Evolutionary conservation across 2,797 vertebrate genomes (phyloP).

Genomic region (Acrocephalus scirpaceus): DNA sequence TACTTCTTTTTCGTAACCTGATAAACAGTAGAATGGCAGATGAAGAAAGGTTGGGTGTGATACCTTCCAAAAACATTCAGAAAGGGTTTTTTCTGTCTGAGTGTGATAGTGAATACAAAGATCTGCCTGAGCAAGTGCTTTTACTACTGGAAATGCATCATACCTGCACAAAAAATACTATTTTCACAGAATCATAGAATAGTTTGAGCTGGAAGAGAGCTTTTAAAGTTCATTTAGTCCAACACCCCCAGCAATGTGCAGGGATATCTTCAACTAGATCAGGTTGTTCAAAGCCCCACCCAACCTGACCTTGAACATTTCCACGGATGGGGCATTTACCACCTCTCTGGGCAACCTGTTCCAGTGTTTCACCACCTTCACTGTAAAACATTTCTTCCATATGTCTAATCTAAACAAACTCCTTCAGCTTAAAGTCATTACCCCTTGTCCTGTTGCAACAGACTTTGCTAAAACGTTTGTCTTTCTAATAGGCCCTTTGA

Average conservation of each 20-base stretch:
- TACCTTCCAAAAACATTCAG: neutral
- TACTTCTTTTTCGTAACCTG: neutral
- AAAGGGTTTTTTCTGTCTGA: neutral
- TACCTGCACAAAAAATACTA: neutral
- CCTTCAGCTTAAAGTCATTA: neutral
- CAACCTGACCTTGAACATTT: neutral
- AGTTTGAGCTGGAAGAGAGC: neutral
- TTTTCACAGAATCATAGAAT: neutral
- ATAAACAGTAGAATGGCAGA: neutral
- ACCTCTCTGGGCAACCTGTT: neutral
- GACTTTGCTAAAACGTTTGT: neutral
- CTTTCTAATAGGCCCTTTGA: neutral
- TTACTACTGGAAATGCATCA: neutral
- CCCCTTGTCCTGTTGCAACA: neutral
- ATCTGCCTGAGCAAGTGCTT: neutral
- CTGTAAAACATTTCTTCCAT: neutral
- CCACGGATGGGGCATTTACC: neutral
- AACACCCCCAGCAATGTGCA: accelerated
- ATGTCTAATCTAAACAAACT: neutral
- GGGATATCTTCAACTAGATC: neutral
- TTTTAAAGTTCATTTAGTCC: neutral
- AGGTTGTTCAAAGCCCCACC: neutral
- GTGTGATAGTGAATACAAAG: neutral
- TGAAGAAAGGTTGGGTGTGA: neutral
- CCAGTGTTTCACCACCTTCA: neutral